A percentile compares a stretch with the other conserved stretches of the same genome.
Evolutionary conservation across 2,797 vertebrate species (phyloP).

Genomic region (Neoniphon sammara): DNA sequence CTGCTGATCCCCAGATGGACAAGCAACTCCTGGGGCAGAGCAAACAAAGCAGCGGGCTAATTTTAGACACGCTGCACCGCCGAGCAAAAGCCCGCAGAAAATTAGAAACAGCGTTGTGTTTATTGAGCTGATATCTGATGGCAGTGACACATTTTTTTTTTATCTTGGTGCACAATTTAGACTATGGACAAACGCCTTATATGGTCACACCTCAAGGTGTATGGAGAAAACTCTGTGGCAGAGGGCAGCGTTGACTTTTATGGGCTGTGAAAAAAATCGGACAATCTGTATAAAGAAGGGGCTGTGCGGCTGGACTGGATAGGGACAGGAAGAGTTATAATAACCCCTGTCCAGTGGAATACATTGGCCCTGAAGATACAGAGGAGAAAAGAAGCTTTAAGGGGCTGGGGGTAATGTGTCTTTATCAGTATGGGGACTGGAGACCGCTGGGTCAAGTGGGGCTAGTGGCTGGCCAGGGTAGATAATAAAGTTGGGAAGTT

Average conservation of each 20-base stretch:
- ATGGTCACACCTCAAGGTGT: constrained; percentile 5
- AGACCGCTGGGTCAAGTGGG: constrained; percentile 61
- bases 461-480: constrained; percentile 57
- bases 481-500: constrained; percentile 61
- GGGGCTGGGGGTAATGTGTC: constrained; percentile 44
- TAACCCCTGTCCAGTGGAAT: constrained; percentile 51
- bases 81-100: constrained; percentile 47
- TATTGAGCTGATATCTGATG: constrained; percentile 35
- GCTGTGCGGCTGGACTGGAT: constrained; percentile 20
- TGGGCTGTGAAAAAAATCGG: constrained; percentile 1
- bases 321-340: constrained; percentile 43
- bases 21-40: constrained; percentile 44
- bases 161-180: constrained; percentile 24
- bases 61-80: constrained; percentile 59
- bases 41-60: constrained; percentile 44
- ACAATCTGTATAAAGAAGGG: constrained; percentile 20
- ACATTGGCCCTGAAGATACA: constrained; percentile 58
- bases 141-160: constrained; percentile 43
- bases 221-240: neutral
- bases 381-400: constrained; percentile 67
- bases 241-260: constrained; percentile 11
- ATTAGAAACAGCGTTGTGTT: constrained; percentile 42
- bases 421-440: constrained; percentile 63
- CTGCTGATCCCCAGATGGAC: constrained; percentile 40
- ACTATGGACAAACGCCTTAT: constrained; percentile 27